Percentiles rank a stretch among this genome's conserved stretches.
Conservation (phyloP, 2,888 invertebrate species). For the Petrophora chlorosata region DNA sequence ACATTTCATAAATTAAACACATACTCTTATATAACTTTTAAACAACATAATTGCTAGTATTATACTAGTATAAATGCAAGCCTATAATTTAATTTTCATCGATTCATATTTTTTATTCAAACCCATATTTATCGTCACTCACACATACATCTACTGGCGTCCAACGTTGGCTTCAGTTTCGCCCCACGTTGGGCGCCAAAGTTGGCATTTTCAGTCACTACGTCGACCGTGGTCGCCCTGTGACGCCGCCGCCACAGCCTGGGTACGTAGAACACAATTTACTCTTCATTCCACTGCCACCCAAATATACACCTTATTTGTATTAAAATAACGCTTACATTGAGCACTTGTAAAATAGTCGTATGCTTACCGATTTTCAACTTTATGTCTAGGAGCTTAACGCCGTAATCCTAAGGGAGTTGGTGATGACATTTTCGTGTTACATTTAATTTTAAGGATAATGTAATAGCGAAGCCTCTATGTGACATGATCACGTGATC, state of each 20-base stretch:
- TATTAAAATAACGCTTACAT: constrained; percentile 13
- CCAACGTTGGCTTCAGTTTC: constrained; percentile 43
- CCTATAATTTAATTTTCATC: background rate
- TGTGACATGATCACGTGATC: constrained; percentile 5
- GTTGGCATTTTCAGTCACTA: constrained; percentile 63
- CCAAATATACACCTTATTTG: constrained; percentile 47
- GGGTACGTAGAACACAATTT: constrained; percentile 34
- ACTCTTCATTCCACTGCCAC: constrained; percentile 28
- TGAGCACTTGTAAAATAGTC: constrained; percentile 9
- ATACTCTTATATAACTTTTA: too few species aligned
- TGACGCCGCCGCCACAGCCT: constrained; percentile 62
- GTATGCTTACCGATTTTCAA: constrained; percentile 6
- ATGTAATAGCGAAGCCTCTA: constrained; percentile 25
- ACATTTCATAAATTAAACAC: too few species aligned
- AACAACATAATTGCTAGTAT: too few species aligned
- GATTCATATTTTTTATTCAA: background rate
- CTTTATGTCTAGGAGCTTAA: constrained; percentile 1
- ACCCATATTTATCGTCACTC: constrained; percentile 2
- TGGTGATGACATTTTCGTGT: constrained; percentile 27
- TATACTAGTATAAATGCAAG: too few species aligned
- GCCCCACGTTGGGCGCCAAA: constrained; percentile 31
- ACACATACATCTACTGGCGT: background rate
- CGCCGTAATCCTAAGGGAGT: constrained; percentile 7
- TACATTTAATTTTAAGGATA: constrained; percentile 31
- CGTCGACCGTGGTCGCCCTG: constrained; percentile 60